Conservation (phyloP, 1,140 invertebrate genomes). For the Micrasema longulum region DNA sequence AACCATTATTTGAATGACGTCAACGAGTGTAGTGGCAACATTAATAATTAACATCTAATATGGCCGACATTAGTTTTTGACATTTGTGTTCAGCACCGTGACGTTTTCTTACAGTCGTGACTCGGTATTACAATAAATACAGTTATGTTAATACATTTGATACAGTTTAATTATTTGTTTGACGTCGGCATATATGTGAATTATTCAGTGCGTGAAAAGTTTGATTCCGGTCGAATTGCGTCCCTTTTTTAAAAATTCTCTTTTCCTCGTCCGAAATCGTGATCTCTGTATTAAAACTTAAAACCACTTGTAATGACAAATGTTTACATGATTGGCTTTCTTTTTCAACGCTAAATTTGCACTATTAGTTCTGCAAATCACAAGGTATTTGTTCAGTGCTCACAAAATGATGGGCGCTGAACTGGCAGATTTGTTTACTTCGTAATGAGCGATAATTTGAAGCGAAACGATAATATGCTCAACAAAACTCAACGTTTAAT, state of each 20-base stretch:
- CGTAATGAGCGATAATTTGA: constrained; percentile 44
- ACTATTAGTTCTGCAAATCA: constrained; percentile 4
- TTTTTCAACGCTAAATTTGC: background rate
- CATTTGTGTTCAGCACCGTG: constrained; percentile 37
- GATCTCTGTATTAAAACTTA: constrained; percentile 25
- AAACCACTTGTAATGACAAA: too few relatives aligned
- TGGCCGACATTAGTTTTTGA: constrained; percentile 43
- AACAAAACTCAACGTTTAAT: constrained; percentile 80
- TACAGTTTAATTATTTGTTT: background rate
- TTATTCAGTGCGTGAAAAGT: background rate
- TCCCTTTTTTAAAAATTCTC: constrained; percentile 11
- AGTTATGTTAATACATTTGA: constrained; percentile 19
- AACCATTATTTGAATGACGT: constrained; percentile 35
- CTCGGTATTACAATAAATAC: constrained; percentile 32
- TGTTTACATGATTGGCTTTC: constrained; percentile 3
- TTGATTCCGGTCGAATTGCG: constrained; percentile 3
- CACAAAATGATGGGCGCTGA: constrained; percentile 29
- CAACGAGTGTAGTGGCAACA: constrained; percentile 3
- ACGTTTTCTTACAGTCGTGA: constrained; percentile 35
- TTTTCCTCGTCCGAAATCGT: too few relatives aligned
- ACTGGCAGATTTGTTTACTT: constrained; percentile 41
- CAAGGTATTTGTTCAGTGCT: constrained; percentile 16
- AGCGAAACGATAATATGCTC: constrained; percentile 63
- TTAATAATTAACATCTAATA: constrained; percentile 7
- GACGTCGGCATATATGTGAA: background rate